Evolutionary conservation across 2,113 vertebrate species (phyloP).

Genomic region (Mormyrus iriodes): DNA sequence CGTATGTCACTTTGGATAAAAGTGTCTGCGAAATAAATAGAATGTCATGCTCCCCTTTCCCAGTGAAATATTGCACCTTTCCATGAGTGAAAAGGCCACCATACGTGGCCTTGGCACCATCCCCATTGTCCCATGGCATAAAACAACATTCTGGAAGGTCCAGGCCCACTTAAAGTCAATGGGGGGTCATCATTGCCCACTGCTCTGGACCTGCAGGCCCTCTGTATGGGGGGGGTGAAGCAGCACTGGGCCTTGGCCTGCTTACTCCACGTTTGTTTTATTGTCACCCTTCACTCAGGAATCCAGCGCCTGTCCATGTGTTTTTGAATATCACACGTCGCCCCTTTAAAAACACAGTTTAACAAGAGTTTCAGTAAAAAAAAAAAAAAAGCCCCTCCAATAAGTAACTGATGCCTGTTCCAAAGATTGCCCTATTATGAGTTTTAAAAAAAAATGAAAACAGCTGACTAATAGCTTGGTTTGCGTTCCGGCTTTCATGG

Average conservation of each 20-base stretch:
- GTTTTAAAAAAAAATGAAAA: neutral
- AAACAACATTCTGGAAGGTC: neutral
- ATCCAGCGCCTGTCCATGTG: neutral
- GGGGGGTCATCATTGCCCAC: neutral
- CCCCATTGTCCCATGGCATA: neutral
- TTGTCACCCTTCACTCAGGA: neutral
- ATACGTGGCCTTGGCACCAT: neutral
- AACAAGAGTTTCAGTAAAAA: neutral
- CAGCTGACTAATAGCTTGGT: conserved; percentile 25
- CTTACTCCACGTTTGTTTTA: neutral
- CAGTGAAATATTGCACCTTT: neutral
- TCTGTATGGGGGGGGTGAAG: neutral
- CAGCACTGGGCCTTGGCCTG: neutral
- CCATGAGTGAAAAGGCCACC: neutral
- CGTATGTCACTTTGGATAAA: neutral
- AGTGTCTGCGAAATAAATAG: neutral
- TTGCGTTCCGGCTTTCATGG: neutral
- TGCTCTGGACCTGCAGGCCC: neutral
- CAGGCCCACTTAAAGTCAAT: neutral
- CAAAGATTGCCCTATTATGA: conserved; percentile 4
- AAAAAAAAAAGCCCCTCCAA: neutral
- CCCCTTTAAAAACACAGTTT: neutral
- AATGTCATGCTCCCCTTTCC: neutral
- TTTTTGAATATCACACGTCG: neutral
- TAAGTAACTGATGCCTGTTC: neutral